Evolutionary conservation across 2,113 vertebrate species (phyloP).

Genomic region (Pterocles burchelli): DNA sequence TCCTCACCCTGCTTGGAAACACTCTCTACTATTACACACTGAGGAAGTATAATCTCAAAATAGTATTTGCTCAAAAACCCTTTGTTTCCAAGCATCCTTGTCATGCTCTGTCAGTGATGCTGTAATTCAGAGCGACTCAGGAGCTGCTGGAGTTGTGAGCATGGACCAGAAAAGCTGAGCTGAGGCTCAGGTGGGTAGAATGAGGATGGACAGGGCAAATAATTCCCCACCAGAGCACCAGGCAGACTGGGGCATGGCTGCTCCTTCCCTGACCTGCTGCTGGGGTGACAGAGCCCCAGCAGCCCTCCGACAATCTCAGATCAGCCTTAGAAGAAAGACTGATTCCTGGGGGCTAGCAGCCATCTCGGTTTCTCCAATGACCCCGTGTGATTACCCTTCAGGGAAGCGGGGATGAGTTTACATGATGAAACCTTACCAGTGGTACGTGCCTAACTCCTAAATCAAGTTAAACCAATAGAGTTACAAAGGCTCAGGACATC

Average conservation of each 20-base stretch:
- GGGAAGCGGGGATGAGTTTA: not conserved
- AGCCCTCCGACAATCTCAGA: not conserved
- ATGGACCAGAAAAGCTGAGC: not conserved
- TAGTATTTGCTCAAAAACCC: not conserved
- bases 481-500: not conserved
- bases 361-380: not conserved
- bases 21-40: not conserved
- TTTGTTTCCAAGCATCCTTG: not conserved
- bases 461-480: not conserved
- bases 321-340: not conserved
- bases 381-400: fast-evolving
- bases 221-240: not conserved
- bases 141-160: fast-evolving
- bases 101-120: not conserved
- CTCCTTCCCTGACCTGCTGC: not conserved
- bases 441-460: not conserved
- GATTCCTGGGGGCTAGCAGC: not conserved
- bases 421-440: not conserved
- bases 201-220: not conserved
- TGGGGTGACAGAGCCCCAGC: not conserved
- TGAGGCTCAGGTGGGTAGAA: not conserved
- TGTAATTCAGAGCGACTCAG: not conserved
- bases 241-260: not conserved
- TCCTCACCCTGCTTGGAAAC: not conserved
- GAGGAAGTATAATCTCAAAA: not conserved